Conservation (phyloP, 2,888 invertebrate species). For the Cantharis lateralis region DNA sequence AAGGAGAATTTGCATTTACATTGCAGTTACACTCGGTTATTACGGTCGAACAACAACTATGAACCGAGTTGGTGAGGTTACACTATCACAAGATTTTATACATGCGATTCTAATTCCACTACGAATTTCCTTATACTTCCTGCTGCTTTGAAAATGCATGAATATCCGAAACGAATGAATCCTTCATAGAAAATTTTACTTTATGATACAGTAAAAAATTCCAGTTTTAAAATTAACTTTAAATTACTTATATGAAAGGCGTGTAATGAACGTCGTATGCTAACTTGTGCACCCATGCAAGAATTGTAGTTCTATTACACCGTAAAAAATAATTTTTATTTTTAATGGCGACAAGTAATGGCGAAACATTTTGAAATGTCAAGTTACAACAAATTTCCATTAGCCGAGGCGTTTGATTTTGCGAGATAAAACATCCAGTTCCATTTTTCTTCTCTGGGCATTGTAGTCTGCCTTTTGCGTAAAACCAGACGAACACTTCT, state of each 20-base stretch:
- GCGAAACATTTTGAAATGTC: background rate
- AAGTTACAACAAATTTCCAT: constrained; percentile 10
- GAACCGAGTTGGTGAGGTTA: background rate
- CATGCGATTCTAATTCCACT: background rate
- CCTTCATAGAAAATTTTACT: background rate
- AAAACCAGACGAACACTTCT: background rate
- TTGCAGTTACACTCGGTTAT: background rate
- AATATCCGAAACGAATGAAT: background rate
- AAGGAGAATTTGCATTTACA: background rate
- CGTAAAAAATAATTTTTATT: background rate
- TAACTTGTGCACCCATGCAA: background rate
- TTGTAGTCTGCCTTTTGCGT: background rate
- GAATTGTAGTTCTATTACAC: background rate
- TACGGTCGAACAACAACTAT: background rate
- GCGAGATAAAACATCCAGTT: background rate
- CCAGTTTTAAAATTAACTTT: background rate
- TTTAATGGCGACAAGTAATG: background rate
- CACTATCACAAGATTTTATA: background rate
- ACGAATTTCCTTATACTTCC: background rate
- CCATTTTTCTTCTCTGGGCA: background rate
- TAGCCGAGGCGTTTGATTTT: background rate
- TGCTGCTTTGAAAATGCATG: background rate
- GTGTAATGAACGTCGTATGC: background rate
- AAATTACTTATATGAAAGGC: background rate
- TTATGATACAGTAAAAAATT: background rate